Evolutionary conservation across 2,888 invertebrate species (phyloP).

Genomic region (Chelonus formosanus): DNA sequence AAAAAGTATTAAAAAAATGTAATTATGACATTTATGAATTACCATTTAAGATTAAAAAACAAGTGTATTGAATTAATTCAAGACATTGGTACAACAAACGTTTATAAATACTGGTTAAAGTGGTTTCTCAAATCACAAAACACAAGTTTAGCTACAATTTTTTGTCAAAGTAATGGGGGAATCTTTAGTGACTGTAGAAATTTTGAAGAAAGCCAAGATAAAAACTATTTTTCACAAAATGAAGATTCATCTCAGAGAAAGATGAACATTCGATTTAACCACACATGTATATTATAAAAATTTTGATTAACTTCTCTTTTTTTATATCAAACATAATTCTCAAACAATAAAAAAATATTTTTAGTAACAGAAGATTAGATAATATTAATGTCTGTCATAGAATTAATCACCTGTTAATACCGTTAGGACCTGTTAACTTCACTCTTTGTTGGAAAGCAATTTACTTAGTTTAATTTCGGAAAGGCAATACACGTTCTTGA

Average conservation of each 20-base stretch:
- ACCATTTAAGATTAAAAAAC: slow-evolving; percentile 45
- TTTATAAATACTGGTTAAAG: slow-evolving; percentile 52
- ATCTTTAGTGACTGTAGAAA: slow-evolving; percentile 39
- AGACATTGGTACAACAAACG: slow-evolving; percentile 43
- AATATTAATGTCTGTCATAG: no score
- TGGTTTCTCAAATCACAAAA: slow-evolving; percentile 25
- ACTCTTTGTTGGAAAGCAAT: no score
- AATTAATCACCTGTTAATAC: no score
- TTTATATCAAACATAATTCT: no score
- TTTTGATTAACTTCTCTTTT: no score
- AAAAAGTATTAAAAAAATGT: background rate
- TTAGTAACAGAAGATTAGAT: no score
- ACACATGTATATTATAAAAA: no score
- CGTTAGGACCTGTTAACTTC: no score
- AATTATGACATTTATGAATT: slow-evolving; percentile 15
- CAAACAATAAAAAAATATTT: no score
- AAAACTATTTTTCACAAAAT: background rate
- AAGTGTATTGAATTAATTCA: slow-evolving; percentile 52
- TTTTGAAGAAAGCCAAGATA: slow-evolving; percentile 30
- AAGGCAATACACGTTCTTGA: no score
- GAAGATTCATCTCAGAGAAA: background rate
- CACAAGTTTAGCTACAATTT: slow-evolving; percentile 41
- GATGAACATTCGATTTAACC: no score
- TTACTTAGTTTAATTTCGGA: no score
- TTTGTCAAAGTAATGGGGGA: slow-evolving; percentile 49